phyloP scores from a whole-genome alignment of 2,888 invertebrate genomes.

The Pecten maximus region DNA sequence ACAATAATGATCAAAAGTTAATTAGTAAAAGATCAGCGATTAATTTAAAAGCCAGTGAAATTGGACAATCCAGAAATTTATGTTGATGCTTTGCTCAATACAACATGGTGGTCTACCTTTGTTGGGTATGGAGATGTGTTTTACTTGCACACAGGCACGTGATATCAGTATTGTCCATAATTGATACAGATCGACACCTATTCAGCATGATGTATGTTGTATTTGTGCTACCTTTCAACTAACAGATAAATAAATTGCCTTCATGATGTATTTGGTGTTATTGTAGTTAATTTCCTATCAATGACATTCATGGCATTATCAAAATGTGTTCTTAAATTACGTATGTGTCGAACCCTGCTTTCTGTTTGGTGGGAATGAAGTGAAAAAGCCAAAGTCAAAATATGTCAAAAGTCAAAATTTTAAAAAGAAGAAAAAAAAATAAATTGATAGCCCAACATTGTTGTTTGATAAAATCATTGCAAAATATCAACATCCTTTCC shows the following conservation, averaged over 20 bases:
- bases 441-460: no score
- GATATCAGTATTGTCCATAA: constrained; percentile 5
- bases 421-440: no score
- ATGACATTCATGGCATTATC: no score
- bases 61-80: not conserved
- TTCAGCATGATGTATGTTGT: not conserved
- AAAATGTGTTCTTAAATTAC: no score
- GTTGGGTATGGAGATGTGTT: not conserved
- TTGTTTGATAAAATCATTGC: no score
- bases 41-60: not conserved
- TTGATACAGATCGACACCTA: not conserved
- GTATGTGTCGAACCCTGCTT: no score
- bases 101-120: not conserved
- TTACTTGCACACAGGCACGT: not conserved
- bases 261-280: not conserved
- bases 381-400: no score
- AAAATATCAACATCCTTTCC: no score
- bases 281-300: no score
- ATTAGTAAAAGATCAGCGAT: not conserved
- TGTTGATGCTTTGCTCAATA: not conserved
- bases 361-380: no score
- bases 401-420: no score
- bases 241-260: constrained; percentile 28
- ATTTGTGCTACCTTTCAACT: constrained; percentile 4
- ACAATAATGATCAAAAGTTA: constrained; percentile 3